Evolutionary conservation across 2,113 vertebrate species (phyloP).

Genomic region (Phalacrocorax brasilianus): DNA sequence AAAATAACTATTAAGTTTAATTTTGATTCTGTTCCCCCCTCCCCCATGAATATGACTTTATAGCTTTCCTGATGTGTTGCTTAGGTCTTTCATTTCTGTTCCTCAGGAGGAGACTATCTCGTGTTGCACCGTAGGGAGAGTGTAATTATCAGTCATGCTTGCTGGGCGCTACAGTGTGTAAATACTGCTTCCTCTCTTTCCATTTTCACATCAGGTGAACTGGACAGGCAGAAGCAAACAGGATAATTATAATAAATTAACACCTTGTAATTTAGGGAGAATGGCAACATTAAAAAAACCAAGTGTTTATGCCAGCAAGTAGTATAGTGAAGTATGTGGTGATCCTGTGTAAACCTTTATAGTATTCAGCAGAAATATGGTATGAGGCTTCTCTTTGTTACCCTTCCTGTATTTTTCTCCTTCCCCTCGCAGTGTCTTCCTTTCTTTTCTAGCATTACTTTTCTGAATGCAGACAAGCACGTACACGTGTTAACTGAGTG

Average conservation of each 20-base stretch:
- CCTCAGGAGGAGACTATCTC: neutral
- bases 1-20: neutral
- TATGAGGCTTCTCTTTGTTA: neutral
- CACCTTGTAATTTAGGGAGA: neutral
- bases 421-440: neutral
- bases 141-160: neutral
- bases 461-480: neutral
- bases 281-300: neutral
- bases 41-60: neutral
- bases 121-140: neutral
- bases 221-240: neutral
- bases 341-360: neutral
- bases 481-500: accelerated
- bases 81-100: neutral
- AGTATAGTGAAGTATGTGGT: neutral
- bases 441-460: neutral
- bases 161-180: neutral
- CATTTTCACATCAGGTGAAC: neutral
- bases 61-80: neutral
- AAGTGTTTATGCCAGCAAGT: neutral
- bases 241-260: neutral
- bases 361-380: neutral
- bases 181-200: neutral
- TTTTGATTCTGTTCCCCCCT: neutral
- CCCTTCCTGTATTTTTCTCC: neutral